Conservation (phyloP, 92 coral and sea anemone species). For the Umimayanthus kanabou region DNA sequence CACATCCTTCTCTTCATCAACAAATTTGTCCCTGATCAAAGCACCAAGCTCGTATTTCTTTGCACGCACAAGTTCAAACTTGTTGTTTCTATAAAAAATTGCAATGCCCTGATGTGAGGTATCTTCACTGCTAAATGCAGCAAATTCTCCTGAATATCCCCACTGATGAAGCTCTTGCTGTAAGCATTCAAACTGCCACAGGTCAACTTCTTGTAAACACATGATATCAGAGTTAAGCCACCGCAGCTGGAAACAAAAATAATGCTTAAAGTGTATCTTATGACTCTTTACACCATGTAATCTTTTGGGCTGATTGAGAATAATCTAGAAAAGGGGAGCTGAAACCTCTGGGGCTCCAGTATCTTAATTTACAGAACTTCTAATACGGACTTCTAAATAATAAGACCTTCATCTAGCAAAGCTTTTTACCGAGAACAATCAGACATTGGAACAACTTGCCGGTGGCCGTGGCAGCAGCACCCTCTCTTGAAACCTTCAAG, state of each 20-base stretch:
- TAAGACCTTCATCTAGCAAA: too few species aligned
- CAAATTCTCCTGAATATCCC: slow-evolving; percentile 39
- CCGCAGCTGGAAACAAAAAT: slow-evolving; percentile 16
- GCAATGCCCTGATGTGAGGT: background rate
- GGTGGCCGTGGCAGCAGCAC: too few species aligned
- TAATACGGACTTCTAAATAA: too few species aligned
- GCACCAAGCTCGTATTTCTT: slow-evolving; percentile 22
- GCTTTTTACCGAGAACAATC: too few species aligned
- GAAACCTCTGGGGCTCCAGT: background rate
- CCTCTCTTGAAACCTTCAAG: too few species aligned
- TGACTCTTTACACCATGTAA: background rate
- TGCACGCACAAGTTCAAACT: slow-evolving; percentile 23
- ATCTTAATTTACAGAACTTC: too few species aligned
- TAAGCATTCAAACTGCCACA: slow-evolving; percentile 34
- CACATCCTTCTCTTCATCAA: background rate
- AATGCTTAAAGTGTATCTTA: background rate
- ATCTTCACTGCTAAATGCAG: background rate
- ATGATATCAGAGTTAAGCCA: slow-evolving; percentile 35
- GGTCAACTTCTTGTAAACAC: slow-evolving; percentile 34
- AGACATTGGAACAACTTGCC: too few species aligned
- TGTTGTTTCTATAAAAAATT: slow-evolving; percentile 17
- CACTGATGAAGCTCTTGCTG: slow-evolving; percentile 14
- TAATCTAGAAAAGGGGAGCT: background rate
- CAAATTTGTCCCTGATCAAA: background rate
- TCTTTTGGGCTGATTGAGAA: background rate